A percentile compares a stretch with the other conserved stretches of the same genome.
Conservation (phyloP, 2,888 invertebrate species). For the Dilophus febrilis region DNA sequence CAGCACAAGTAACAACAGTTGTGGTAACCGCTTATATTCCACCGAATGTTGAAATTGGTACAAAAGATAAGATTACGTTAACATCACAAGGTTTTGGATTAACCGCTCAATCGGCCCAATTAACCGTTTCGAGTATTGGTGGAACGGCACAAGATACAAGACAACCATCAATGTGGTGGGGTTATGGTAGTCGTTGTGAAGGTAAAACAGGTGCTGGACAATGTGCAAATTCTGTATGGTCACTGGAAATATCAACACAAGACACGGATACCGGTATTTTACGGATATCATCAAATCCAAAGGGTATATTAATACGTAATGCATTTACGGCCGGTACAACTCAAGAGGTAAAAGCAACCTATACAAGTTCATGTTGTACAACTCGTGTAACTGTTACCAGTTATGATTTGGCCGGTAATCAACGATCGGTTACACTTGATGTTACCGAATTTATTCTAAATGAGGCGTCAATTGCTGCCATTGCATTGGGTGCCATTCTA, state of each 20-base stretch:
- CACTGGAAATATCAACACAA: slow-evolving; percentile 45
- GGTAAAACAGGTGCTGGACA: slow-evolving; percentile 33
- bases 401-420: slow-evolving; percentile 50
- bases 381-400: slow-evolving; percentile 49
- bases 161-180: slow-evolving; percentile 41
- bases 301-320: slow-evolving; percentile 42
- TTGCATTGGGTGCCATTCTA: slow-evolving; percentile 47
- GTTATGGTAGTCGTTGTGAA: slow-evolving; percentile 45
- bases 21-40: slow-evolving; percentile 35
- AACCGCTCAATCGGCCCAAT: slow-evolving; percentile 25
- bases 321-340: slow-evolving; percentile 50
- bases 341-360: slow-evolving; percentile 45
- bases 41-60: slow-evolving; percentile 32
- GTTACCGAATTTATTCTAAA: slow-evolving; percentile 30
- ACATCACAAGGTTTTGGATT: slow-evolving; percentile 32
- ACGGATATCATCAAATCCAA: slow-evolving; percentile 38
- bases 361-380: slow-evolving; percentile 55
- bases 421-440: slow-evolving; percentile 42
- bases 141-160: slow-evolving; percentile 32
- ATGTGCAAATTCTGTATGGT: slow-evolving; percentile 53
- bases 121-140: slow-evolving; percentile 30
- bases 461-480: slow-evolving; percentile 45
- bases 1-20: slow-evolving; percentile 36
- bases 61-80: slow-evolving; percentile 44
- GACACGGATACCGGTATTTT: slow-evolving; percentile 48